Conservation (phyloP, 2,888 invertebrate genomes). For the Vanessa cardui region DNA sequence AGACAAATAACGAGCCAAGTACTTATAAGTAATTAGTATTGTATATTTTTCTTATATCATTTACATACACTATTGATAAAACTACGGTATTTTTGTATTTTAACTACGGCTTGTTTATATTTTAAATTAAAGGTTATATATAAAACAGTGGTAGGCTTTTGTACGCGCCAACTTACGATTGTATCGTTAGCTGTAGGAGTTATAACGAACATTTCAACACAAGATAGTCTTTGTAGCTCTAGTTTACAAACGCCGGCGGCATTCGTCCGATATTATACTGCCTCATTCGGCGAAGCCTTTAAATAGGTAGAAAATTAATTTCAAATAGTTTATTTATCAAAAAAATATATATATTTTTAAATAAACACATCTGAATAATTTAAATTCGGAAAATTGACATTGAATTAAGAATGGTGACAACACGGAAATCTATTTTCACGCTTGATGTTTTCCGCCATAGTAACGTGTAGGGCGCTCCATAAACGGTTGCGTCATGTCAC, state of each 20-base stretch:
- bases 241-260: conserved; percentile 43
- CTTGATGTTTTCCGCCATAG: conserved; percentile 78
- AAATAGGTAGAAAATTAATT: conserved; percentile 17
- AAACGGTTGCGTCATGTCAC: conserved; percentile 75
- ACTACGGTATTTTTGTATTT: too few relatives aligned
- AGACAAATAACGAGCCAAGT: too few relatives aligned
- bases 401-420: conserved; percentile 61
- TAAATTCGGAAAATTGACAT: conserved; percentile 13
- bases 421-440: conserved; percentile 77
- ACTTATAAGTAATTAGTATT: not conserved
- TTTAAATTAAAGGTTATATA: not conserved
- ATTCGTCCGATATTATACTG: conserved; percentile 54
- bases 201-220: conserved; percentile 38
- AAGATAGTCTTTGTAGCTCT: conserved; percentile 47
- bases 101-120: too few relatives aligned
- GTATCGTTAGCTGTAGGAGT: conserved; percentile 19
- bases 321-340: not conserved
- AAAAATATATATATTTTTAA: not conserved
- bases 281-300: conserved; percentile 43
- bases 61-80: not conserved
- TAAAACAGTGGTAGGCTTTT: conserved; percentile 2
- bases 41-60: not conserved
- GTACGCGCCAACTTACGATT: conserved; percentile 8
- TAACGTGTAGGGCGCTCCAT: conserved; percentile 69
- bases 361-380: not conserved